phyloP scores from a whole-genome alignment of 2,113 vertebrate species.

The Mirza zaza region DNA sequence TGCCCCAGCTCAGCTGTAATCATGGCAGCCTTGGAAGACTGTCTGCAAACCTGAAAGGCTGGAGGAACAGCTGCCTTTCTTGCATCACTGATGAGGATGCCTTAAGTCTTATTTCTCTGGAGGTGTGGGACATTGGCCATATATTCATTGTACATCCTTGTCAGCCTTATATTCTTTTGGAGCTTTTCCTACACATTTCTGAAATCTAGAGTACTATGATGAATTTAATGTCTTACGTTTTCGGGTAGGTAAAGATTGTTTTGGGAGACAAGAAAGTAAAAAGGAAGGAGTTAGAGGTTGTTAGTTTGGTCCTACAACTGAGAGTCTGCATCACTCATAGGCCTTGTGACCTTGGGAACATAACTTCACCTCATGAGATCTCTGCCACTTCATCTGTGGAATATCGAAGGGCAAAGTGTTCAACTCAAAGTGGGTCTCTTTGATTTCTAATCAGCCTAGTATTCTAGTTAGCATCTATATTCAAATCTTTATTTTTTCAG shows the following conservation, averaged over 20 bases:
- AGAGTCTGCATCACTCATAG: not conserved
- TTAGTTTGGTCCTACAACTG: not conserved
- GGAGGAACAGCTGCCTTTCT: not conserved
- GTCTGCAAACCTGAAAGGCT: not conserved
- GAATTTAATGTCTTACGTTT: not conserved
- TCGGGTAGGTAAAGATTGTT: not conserved
- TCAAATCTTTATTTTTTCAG: not conserved
- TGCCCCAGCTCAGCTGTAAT: not conserved
- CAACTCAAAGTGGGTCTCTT: not conserved
- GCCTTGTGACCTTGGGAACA: accelerated
- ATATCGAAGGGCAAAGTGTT: not conserved
- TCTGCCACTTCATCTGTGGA: not conserved
- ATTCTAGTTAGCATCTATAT: not conserved
- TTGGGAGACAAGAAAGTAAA: not conserved
- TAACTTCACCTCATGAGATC: accelerated
- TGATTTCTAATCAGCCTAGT: not conserved
- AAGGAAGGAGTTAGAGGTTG: not conserved
- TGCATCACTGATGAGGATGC: not conserved
- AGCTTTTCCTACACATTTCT: not conserved
- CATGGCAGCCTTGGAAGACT: not conserved
- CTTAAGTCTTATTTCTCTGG: not conserved
- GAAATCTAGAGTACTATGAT: not conserved
- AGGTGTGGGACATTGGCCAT: not conserved
- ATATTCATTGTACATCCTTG: accelerated
- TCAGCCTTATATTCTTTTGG: slow-evolving; percentile 24